Conservation (phyloP, 1,140 invertebrate genomes). For the Acromyrmex heyeri region DNA sequence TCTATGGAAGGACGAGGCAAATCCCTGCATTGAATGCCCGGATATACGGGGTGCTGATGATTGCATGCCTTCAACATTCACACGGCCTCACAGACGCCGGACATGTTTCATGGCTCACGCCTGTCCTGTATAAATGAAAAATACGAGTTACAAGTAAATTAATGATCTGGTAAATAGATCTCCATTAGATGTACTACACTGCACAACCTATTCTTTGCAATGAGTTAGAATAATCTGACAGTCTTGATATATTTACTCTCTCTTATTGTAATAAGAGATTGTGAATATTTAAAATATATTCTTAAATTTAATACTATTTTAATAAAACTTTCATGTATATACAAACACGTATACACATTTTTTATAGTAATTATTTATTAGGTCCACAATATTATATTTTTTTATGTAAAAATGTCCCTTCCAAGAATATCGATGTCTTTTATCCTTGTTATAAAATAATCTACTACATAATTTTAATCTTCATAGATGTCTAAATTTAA, state of each 20-base stretch:
- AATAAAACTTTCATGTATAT: not conserved
- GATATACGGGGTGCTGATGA: slow-evolving; percentile 79
- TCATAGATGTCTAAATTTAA: not conserved
- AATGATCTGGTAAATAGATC: slow-evolving; percentile 10
- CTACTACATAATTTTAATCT: not conserved
- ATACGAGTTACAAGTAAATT: not conserved
- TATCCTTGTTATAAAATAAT: not conserved
- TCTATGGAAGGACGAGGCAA: slow-evolving; percentile 47
- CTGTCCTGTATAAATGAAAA: slow-evolving; percentile 37
- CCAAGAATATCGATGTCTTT: not conserved
- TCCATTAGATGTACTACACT: not conserved
- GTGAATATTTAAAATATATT: not conserved
- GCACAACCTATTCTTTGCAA: not conserved
- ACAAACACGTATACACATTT: not conserved
- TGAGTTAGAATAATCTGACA: not conserved
- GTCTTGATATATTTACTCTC: not conserved
- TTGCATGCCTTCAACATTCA: slow-evolving; percentile 69
- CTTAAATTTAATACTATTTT: not conserved
- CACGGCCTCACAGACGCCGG: slow-evolving; percentile 45
- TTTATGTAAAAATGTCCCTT: not conserved
- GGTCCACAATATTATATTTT: not conserved
- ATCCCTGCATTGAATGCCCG: slow-evolving; percentile 79
- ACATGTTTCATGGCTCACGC: slow-evolving; percentile 25
- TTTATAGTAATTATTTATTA: not conserved
- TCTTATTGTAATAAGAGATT: not conserved